Conservation (phyloP, 2,113 vertebrate genomes). For the Labeo catla region DNA sequence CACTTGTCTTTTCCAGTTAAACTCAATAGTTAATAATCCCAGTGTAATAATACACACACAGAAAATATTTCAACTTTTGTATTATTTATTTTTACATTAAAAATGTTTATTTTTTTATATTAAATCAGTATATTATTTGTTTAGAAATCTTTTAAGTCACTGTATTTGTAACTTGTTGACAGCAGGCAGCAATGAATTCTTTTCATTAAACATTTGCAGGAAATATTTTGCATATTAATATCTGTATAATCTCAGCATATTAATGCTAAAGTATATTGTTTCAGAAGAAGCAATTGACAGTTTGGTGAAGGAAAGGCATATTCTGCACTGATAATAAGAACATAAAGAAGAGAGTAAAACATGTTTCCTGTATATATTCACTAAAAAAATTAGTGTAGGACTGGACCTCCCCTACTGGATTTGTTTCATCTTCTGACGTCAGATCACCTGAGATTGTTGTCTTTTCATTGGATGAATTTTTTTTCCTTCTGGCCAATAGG, state of each 20-base stretch:
- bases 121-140: no score
- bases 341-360: not conserved
- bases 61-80: not conserved
- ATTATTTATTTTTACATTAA: not conserved
- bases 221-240: not conserved
- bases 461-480: not conserved
- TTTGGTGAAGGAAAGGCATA: not conserved
- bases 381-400: not conserved
- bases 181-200: not conserved
- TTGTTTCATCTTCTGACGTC: not conserved
- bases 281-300: not conserved
- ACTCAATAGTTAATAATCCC: no score
- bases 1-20: no score
- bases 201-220: not conserved
- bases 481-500: not conserved
- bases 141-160: not conserved
- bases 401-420: not conserved
- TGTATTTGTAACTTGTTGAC: not conserved
- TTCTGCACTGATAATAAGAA: not conserved
- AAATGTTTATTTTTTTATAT: no score
- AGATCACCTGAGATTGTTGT: not conserved
- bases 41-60: no score
- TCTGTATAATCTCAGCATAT: not conserved
- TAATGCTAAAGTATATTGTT: not conserved
- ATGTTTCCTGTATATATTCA: not conserved